These are phyloP conservation scores for Bergia sp. DNA, from an alignment of 92 coral and sea anemone genomes.

Conservation along the genomic window DNA sequence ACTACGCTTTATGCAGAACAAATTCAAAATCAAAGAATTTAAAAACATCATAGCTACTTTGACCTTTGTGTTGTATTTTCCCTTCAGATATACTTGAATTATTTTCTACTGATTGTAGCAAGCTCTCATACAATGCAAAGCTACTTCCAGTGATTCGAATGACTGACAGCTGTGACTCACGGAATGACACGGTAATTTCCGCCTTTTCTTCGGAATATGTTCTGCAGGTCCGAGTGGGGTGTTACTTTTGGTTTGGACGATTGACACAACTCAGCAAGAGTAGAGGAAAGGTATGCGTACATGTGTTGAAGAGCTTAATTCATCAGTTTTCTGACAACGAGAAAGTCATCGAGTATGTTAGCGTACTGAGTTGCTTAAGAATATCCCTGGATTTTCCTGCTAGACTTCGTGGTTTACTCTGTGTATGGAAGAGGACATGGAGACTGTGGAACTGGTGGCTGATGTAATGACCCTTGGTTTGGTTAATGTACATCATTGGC, in stretches of 20 bases:
- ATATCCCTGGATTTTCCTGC: constrained; percentile 45
- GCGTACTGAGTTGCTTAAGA: constrained; percentile 16
- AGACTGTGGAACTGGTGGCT: neutral
- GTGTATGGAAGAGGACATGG: constrained; percentile 42
- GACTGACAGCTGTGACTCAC: no score
- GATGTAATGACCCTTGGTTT: neutral
- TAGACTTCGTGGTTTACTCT: constrained; percentile 33
- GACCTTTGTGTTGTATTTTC: no score
- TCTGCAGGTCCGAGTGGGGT: neutral
- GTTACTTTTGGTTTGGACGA: neutral
- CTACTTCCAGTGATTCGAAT: no score
- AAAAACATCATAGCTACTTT: no score
- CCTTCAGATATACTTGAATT: no score
- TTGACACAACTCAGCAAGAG: neutral
- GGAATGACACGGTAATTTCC: no score
- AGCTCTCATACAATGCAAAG: no score
- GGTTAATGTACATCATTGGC: neutral
- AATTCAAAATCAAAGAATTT: no score
- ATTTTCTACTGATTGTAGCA: no score
- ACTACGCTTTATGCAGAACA: no score
- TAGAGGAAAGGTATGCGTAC: neutral
- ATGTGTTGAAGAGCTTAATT: neutral
- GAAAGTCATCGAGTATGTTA: no score
- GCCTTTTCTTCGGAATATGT: constrained; percentile 12
- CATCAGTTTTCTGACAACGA: constrained; percentile 1